A percentile compares a stretch with the other conserved stretches of the same genome.
Evolutionary conservation across 2,113 vertebrate genomes (phyloP).

Genomic region (Dolichallabes microphthalmus): DNA sequence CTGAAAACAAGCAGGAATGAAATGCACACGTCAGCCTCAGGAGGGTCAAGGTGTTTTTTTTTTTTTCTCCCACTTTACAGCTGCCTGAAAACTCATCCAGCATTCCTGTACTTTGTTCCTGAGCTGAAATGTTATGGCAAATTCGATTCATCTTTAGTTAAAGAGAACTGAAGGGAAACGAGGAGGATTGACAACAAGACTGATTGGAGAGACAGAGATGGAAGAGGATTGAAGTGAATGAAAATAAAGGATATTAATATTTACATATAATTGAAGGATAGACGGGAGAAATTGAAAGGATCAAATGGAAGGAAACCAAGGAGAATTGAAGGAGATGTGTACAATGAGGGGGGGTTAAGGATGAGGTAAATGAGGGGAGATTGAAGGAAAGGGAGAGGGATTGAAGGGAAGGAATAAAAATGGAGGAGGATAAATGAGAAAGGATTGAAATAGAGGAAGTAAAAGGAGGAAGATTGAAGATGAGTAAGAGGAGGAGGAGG

Average conservation of each 20-base stretch:
- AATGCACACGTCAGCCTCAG: background rate
- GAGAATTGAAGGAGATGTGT: background rate
- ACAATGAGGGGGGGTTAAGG: background rate
- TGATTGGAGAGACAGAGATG: background rate
- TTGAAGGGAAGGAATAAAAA: background rate
- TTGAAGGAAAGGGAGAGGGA: background rate
- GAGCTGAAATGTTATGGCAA: background rate
- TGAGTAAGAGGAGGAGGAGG: background rate
- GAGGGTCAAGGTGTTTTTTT: background rate
- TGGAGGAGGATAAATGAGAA: background rate
- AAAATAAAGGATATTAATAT: no score
- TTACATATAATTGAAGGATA: no score
- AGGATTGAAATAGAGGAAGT: background rate
- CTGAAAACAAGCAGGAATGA: conserved; percentile 52
- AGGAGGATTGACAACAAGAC: background rate
- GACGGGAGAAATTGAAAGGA: background rate
- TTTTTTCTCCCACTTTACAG: background rate
- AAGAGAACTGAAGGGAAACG: background rate
- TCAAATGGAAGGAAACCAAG: background rate
- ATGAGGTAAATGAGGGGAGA: background rate
- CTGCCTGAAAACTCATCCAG: conserved; percentile 5
- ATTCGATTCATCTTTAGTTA: background rate
- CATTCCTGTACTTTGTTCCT: background rate
- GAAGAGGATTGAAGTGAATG: background rate
- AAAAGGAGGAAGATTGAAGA: background rate